Evolutionary conservation across 2,113 vertebrate genomes (phyloP).

Genomic region (Apus apus): DNA sequence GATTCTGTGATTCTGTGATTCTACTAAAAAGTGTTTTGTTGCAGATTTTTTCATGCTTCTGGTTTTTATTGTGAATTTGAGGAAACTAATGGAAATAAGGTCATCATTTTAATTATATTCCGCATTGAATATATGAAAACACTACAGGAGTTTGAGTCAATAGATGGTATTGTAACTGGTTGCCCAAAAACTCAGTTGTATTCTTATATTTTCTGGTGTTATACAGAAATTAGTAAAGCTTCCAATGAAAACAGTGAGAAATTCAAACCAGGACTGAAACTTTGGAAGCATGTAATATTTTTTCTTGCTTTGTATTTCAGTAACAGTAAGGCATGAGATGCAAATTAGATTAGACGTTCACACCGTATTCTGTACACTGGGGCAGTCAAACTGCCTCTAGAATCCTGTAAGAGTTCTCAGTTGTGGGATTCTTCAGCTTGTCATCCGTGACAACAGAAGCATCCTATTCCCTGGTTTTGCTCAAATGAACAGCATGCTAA

Average conservation of each 20-base stretch:
- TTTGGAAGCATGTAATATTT: neutral
- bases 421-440: neutral
- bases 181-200: neutral
- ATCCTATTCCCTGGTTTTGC: neutral
- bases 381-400: neutral
- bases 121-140: neutral
- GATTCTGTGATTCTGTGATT: too few relatives aligned
- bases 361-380: neutral
- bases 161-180: neutral
- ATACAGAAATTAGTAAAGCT: neutral
- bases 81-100: neutral
- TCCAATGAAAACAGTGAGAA: neutral
- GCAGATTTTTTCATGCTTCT: neutral
- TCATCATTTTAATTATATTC: neutral
- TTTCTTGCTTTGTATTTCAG: neutral
- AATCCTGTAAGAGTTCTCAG: neutral
- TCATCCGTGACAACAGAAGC: neutral
- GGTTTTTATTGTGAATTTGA: neutral
- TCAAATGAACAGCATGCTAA: neutral
- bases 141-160: neutral
- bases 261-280: neutral
- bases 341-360: neutral
- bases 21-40: neutral
- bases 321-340: neutral
- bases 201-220: neutral